A percentile compares a stretch with the other conserved stretches of the same genome.
These are phyloP conservation scores for Anas platyrhynchos DNA, from an alignment of 2,113 vertebrate species.

Conservation along the genomic window DNA sequence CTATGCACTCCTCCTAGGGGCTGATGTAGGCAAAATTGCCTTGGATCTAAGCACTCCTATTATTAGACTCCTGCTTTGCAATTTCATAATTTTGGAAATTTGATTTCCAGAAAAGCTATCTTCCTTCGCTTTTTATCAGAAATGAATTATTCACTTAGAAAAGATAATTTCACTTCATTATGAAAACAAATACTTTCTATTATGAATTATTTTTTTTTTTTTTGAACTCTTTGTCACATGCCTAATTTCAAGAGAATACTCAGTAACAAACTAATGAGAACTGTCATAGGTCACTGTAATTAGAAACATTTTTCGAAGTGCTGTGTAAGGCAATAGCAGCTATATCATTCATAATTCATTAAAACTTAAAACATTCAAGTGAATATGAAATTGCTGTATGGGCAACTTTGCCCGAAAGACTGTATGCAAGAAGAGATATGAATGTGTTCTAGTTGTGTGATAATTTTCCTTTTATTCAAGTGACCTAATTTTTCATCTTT, in stretches of 20 bases:
- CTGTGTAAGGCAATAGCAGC: conserved; percentile 11
- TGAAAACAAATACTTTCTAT: background rate
- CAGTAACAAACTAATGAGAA: conserved; percentile 27
- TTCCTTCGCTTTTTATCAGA: background rate
- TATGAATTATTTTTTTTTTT: background rate
- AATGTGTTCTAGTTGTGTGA: conserved; percentile 1
- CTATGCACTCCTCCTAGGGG: background rate
- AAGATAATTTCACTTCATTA: background rate
- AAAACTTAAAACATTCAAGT: conserved; percentile 38
- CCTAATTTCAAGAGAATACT: background rate
- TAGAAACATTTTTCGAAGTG: conserved; percentile 23
- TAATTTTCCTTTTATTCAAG: conserved; percentile 38
- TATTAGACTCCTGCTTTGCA: background rate
- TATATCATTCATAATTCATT: conserved; percentile 55
- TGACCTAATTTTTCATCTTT: conserved; percentile 20
- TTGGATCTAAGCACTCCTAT: background rate
- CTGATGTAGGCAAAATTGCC: background rate
- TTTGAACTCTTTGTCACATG: background rate
- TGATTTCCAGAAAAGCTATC: background rate
- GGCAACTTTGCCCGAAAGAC: conserved; percentile 40
- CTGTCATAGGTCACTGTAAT: conserved; percentile 22
- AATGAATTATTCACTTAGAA: background rate
- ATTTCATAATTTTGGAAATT: background rate
- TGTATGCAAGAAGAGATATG: background rate
- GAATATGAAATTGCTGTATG: background rate